These are phyloP conservation scores for Danio choprae DNA, from an alignment of 2,797 vertebrate genomes.

Conservation along the genomic window DNA sequence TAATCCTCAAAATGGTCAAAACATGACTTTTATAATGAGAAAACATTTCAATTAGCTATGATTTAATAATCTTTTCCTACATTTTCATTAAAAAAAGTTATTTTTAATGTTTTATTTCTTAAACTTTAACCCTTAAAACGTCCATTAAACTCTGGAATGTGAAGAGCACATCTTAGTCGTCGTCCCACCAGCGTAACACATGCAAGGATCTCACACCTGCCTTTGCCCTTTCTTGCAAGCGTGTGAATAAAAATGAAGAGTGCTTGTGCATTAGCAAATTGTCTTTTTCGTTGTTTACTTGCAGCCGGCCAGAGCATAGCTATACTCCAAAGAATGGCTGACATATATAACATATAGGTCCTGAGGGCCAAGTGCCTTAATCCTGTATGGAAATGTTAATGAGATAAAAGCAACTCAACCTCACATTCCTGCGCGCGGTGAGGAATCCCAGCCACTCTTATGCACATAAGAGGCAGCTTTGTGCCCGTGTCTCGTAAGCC, in stretches of 20 bases:
- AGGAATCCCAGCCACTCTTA: conserved; percentile 72
- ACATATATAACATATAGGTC: conserved; percentile 63
- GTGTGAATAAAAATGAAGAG: conserved; percentile 68
- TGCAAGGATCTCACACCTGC: conserved; percentile 40
- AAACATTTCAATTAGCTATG: no score
- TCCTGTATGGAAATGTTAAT: conserved; percentile 83
- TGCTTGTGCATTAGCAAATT: conserved; percentile 72
- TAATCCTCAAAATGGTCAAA: no score
- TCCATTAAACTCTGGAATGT: conserved; percentile 54
- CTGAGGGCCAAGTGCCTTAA: conserved; percentile 81
- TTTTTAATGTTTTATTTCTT: not conserved
- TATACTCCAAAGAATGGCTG: conserved; percentile 62
- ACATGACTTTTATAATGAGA: no score
- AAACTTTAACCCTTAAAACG: conserved; percentile 46
- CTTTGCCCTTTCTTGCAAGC: conserved; percentile 40
- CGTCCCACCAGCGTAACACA: conserved; percentile 1
- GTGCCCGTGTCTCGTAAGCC: conserved; percentile 77
- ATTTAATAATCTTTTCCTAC: not conserved
- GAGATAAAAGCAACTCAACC: conserved; percentile 69
- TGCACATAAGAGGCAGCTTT: conserved; percentile 78
- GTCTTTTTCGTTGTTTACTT: conserved; percentile 75
- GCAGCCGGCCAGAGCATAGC: conserved; percentile 52
- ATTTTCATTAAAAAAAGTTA: not conserved
- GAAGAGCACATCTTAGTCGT: conserved; percentile 61
- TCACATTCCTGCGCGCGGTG: conserved; percentile 66